Percentiles rank a stretch among this genome's conserved stretches.
phyloP scores from a whole-genome alignment of 2,113 vertebrate genomes.

The Nymphicus hollandicus region DNA sequence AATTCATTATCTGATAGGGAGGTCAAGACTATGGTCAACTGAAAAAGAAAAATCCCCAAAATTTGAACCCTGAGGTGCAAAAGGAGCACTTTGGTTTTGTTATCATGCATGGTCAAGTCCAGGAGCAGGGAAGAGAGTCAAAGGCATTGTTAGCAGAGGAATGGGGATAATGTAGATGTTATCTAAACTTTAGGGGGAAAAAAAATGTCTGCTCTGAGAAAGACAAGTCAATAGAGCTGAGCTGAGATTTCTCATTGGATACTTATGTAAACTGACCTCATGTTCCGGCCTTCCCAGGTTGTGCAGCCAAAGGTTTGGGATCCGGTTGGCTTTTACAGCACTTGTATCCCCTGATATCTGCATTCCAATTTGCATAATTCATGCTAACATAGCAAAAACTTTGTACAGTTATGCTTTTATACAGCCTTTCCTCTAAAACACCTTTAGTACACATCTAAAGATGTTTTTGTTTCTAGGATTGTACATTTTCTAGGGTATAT shows the following conservation, averaged over 20 bases:
- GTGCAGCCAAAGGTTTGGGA: neutral
- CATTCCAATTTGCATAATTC: neutral
- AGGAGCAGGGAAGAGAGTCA: neutral
- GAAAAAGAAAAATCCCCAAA: neutral
- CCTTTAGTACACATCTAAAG: neutral
- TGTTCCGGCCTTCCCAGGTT: neutral
- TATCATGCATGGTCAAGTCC: accelerated
- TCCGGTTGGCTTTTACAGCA: neutral
- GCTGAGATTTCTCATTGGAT: neutral
- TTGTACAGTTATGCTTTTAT: neutral
- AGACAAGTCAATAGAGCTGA: neutral
- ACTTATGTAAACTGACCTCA: neutral
- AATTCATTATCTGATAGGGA: neutral
- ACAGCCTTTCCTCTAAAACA: neutral
- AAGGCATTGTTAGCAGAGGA: neutral
- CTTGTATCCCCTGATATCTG: neutral
- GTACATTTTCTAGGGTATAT: neutral
- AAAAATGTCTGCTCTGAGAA: neutral
- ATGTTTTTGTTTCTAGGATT: neutral
- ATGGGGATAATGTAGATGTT: neutral
- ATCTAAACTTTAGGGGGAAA: neutral
- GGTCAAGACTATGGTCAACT: neutral
- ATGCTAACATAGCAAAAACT: neutral
- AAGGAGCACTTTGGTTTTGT: neutral
- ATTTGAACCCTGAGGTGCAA: accelerated